phyloP scores from a whole-genome alignment of 2,888 invertebrate genomes.

The Boloria euphrosyne region DNA sequence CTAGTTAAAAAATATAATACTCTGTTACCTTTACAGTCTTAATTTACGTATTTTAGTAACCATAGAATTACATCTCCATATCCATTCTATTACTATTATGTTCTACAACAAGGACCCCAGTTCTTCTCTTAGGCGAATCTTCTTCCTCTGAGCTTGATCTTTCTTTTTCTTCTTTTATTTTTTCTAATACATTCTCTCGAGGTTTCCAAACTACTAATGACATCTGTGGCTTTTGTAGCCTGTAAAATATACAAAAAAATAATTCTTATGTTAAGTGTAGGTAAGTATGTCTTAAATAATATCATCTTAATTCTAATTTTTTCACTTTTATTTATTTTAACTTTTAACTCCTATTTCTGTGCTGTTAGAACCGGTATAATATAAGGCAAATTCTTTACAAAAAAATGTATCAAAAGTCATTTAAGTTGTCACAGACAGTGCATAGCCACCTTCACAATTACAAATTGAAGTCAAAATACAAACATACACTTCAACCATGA shows the following conservation, averaged over 20 bases:
- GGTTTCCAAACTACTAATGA: conserved; percentile 92
- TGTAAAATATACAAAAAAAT: conserved; percentile 50
- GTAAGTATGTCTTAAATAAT: too few species aligned
- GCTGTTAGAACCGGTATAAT: too few species aligned
- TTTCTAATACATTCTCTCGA: conserved; percentile 77
- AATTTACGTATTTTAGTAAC: neutral
- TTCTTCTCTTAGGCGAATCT: conserved; percentile 53
- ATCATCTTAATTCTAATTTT: too few species aligned
- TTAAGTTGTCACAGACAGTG: too few species aligned
- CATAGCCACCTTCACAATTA: too few species aligned
- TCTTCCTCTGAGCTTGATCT: conserved; percentile 47
- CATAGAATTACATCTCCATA: conserved; percentile 65
- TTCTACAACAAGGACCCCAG: conserved; percentile 62
- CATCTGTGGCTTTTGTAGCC: conserved; percentile 87
- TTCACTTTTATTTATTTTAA: too few species aligned
- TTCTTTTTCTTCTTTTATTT: conserved; percentile 57
- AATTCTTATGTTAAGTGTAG: neutral
- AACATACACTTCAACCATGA: too few species aligned
- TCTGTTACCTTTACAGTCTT: conserved; percentile 3
- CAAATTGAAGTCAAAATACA: too few species aligned
- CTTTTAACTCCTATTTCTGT: too few species aligned
- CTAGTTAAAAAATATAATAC: neutral
- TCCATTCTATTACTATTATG: conserved; percentile 56
- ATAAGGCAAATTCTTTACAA: too few species aligned
- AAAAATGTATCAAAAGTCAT: too few species aligned